Evolutionary conservation across 2,113 vertebrate genomes (phyloP).

Genomic region (Platichthys flesus): DNA sequence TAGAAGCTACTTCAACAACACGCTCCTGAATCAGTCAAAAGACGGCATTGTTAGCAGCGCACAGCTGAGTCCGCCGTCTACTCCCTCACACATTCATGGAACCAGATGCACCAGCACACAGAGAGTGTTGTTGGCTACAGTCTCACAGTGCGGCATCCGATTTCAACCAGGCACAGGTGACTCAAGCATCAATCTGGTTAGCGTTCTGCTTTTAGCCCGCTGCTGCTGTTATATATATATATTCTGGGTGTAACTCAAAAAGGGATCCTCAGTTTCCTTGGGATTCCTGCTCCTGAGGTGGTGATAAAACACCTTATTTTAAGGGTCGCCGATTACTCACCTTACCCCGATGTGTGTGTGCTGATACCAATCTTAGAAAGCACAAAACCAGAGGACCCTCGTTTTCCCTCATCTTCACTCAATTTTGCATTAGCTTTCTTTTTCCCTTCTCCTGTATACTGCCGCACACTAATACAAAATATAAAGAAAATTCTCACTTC

Average conservation of each 20-base stretch:
- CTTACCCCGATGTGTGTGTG: slow-evolving; percentile 60
- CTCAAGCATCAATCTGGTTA: slow-evolving; percentile 74
- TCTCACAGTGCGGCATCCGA: slow-evolving; percentile 64
- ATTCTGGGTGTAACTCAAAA: slow-evolving; percentile 62
- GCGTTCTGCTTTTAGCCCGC: slow-evolving; percentile 68
- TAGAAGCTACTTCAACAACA: slow-evolving; percentile 35
- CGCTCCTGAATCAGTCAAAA: slow-evolving; percentile 46
- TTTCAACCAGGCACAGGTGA: slow-evolving; percentile 62
- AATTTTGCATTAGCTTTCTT: slow-evolving; percentile 25
- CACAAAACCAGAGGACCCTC: slow-evolving; percentile 62
- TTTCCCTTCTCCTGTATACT: slow-evolving; percentile 36
- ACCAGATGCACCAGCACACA: slow-evolving; percentile 52
- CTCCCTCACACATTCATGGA: slow-evolving; percentile 64
- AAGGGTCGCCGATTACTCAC: slow-evolving; percentile 74
- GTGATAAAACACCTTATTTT: slow-evolving; percentile 81
- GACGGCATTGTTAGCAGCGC: slow-evolving; percentile 46
- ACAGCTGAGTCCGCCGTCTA: slow-evolving; percentile 48
- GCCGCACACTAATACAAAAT: slow-evolving; percentile 44
- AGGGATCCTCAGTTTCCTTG: slow-evolving; percentile 62
- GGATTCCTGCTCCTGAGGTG: slow-evolving; percentile 67
- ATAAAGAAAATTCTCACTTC: slow-evolving; percentile 70
- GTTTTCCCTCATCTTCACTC: slow-evolving; percentile 58
- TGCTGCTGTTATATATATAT: slow-evolving; percentile 39
- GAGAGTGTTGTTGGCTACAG: slow-evolving; percentile 48
- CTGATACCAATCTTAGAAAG: slow-evolving; percentile 63